Evolutionary conservation across 2,113 vertebrate genomes (phyloP).

Genomic region (Clarias magur): DNA sequence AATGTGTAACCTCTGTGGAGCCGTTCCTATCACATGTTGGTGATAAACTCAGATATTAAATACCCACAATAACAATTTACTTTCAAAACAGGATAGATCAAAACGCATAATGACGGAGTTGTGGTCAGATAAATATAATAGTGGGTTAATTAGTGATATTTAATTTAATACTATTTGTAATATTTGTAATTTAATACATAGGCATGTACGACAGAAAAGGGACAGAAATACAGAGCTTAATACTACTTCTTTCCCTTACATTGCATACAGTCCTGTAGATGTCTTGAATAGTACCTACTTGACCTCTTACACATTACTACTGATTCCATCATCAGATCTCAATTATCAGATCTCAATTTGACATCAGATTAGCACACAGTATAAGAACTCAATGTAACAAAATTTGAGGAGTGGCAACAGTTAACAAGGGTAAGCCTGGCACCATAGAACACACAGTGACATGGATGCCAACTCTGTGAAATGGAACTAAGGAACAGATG

Average conservation of each 20-base stretch:
- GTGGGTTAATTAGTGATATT: background rate
- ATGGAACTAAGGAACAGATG: too few relatives aligned
- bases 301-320: background rate
- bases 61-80: background rate
- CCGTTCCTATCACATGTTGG: too few relatives aligned
- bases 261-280: too few relatives aligned
- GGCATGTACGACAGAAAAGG: background rate
- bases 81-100: background rate
- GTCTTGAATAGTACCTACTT: background rate
- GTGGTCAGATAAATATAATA: background rate
- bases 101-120: background rate
- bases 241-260: background rate
- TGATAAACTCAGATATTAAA: background rate
- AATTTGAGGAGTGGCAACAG: background rate
- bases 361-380: background rate
- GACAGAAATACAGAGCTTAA: background rate
- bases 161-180: background rate
- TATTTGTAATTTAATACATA: background rate
- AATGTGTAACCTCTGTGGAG: too few relatives aligned
- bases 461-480: too few relatives aligned
- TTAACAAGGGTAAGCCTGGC: background rate
- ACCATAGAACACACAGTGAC: background rate
- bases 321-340: background rate
- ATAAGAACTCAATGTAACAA: background rate
- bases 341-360: background rate